Base-by-base conservation (phyloP, 2,888 invertebrate genomes). In the Odontothrips loti region DNA sequence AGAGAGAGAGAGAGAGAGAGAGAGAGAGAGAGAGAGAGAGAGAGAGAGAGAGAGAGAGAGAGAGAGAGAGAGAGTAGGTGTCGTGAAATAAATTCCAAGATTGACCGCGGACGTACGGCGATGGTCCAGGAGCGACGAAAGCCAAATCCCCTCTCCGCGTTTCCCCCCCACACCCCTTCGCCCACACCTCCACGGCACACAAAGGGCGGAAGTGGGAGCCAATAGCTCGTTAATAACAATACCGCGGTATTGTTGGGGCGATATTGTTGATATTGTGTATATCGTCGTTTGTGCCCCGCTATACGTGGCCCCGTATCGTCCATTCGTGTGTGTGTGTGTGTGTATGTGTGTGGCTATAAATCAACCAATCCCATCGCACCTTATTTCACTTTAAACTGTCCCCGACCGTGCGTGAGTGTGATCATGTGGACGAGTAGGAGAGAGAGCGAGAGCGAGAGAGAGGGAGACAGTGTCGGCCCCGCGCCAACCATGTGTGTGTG, bases 121-220 rank as follows among this genome's bases (percentile, higher is more conserved):
- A 68, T 68, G 68, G 68, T 68, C 68, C 68, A 23, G 68, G 68
- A 68, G 68, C 68, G 68, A 68, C 68, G 68, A 68, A 68, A 68
- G 68, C 68, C 68, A 23, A 68, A 68, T 68, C 68, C 68, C n/a
- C n/a, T n/a, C n/a, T n/a, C n/a, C n/a, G n/a, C n/a, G n/a, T n/a
- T n/a, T n/a, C n/a, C n/a, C 9, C 68, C 23, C 23, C 68, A n/a
- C 68, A 1, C 23, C 6, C 68, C 23, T 23, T 23, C 68, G 3
- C 23, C n/a, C 68, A 23, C 68, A 68, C 68, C 68, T 63, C 20
- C 20, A n/a, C 63, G 1, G n/a, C 68, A 23, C 68, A 68, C 68
- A 68, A 68, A 68, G 68, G 68, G 68, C 68, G 68, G 68, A 68
- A 68, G 68, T 68, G 68, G 68, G 23, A 23, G 68, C 68, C 68